Conservation (phyloP, 2,888 invertebrate genomes). For the Ennomos quercinarius region DNA sequence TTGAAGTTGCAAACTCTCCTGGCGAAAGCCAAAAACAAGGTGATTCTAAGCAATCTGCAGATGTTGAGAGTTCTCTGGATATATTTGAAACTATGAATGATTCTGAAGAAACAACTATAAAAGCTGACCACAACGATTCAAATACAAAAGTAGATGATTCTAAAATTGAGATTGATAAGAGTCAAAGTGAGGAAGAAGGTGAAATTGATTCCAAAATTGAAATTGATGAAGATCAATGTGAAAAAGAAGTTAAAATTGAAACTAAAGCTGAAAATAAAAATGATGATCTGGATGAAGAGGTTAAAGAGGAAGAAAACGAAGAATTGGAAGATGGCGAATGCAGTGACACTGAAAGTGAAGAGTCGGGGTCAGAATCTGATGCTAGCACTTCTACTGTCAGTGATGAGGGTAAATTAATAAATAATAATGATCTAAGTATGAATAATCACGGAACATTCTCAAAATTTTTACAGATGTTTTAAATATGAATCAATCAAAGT, state of each 20-base stretch:
- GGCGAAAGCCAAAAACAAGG: slow-evolving; percentile 1
- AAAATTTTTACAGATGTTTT: no score
- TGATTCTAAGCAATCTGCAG: background rate
- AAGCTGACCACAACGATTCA: no score
- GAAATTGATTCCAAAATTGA: slow-evolving; percentile 4
- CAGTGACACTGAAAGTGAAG: slow-evolving; percentile 77
- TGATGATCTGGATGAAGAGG: slow-evolving; percentile 28
- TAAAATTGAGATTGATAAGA: background rate
- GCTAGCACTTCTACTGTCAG: slow-evolving; percentile 73
- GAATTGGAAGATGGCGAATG: slow-evolving; percentile 88
- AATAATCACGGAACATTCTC: background rate
- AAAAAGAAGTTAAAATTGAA: background rate
- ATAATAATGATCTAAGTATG: slow-evolving; percentile 1
- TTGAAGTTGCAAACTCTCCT: background rate
- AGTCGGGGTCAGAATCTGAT: slow-evolving; percentile 57
- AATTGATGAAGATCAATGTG: background rate
- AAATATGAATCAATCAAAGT: no score
- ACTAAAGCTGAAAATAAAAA: slow-evolving; percentile 10
- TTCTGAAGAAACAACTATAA: slow-evolving; percentile 5
- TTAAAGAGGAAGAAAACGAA: slow-evolving; percentile 58
- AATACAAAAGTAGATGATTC: no score
- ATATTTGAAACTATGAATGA: background rate
- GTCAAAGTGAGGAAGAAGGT: slow-evolving; percentile 10
- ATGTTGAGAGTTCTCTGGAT: background rate
- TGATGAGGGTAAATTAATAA: slow-evolving; percentile 72